Conservation (phyloP, 2,113 vertebrate genomes). For the Oryzias curvinotus region DNA sequence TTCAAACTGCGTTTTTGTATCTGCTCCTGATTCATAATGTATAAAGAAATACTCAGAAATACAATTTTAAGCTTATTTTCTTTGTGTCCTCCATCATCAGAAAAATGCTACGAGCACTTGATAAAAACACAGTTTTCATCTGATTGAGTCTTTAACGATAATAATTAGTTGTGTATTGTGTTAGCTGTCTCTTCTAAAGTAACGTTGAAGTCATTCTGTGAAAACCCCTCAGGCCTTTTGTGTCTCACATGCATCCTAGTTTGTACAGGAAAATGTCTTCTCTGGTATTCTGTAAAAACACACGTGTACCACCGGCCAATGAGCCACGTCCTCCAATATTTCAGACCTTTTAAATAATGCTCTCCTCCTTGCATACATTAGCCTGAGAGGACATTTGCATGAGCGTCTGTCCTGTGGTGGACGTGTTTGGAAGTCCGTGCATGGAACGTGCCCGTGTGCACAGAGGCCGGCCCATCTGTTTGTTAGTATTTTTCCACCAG, state of each 20-base stretch:
- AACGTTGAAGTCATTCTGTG: neutral
- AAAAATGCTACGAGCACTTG: no score
- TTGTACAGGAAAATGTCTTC: conserved; percentile 17
- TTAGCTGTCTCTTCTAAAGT: no score
- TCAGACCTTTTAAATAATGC: conserved; percentile 30
- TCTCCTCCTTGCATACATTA: conserved; percentile 35
- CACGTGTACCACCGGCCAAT: conserved; percentile 22
- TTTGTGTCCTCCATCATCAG: no score
- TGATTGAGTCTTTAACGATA: no score
- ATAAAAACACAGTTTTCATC: no score
- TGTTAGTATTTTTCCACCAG: conserved; percentile 59
- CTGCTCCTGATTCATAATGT: no score
- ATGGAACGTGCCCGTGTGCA: neutral
- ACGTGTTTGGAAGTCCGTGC: conserved; percentile 10
- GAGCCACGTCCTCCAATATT: conserved; percentile 36
- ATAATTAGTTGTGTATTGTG: no score
- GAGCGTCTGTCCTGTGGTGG: conserved; percentile 14
- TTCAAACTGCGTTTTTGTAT: no score
- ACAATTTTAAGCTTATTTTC: no score
- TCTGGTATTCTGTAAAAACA: conserved; percentile 37
- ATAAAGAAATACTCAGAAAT: no score
- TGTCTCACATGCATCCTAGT: conserved; percentile 43
- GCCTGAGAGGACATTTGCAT: conserved; percentile 49
- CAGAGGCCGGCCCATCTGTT: conserved; percentile 29
- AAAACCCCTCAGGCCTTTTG: neutral